Evolutionary conservation across 1,140 invertebrate species (phyloP), one percentile per base, ranked within the genome.

Genomic region (Aphaenogaster rudis): DNA sequence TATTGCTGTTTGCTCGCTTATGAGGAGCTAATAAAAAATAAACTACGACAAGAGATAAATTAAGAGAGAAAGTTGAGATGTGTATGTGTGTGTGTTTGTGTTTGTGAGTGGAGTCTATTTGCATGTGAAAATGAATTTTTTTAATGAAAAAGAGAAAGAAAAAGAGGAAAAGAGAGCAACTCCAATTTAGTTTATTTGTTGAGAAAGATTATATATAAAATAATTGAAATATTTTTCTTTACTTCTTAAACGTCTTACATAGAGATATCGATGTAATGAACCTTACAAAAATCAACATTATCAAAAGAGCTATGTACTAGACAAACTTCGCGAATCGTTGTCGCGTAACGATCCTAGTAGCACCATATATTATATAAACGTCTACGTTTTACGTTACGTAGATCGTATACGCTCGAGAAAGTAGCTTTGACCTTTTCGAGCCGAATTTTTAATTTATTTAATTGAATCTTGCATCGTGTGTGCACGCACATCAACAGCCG

Each of bases 261-360:
- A 90, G 57, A 79, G 21, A 78, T 87, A 89, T 36, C 77, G 88
- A 67, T 82, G 74, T 82, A 69, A 84, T 59, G 76, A 79, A 82
- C 67, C 86, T 89, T 90, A 89, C 67, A 85, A 72, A 85, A 72
- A 48, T 90, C 52, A 77, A 77, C 77, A 45, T 90, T 84, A 90
- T 87, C 84, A 87, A 63, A 85, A 79, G 74, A 81, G 39, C 59
- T 87, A 89, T 28, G 33, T 63, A 67, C 74, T 87, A 84, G 59
- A 87, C 61, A 59, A 61, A 87, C 64, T 82, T 78, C 45, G 85
- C 66, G 59, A 89, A 80, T 84, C 42, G n/a, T 84, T 67, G 50
- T 57, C 72, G 78, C 69, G 77, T 80, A 82, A 90, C 54, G 61
- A 79, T 76, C 54, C 48, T 76, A 50, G 80, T 33, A 61, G 80